Evolutionary conservation across 1,140 invertebrate genomes (phyloP).

Genomic region (Euwallacea fornicatus): DNA sequence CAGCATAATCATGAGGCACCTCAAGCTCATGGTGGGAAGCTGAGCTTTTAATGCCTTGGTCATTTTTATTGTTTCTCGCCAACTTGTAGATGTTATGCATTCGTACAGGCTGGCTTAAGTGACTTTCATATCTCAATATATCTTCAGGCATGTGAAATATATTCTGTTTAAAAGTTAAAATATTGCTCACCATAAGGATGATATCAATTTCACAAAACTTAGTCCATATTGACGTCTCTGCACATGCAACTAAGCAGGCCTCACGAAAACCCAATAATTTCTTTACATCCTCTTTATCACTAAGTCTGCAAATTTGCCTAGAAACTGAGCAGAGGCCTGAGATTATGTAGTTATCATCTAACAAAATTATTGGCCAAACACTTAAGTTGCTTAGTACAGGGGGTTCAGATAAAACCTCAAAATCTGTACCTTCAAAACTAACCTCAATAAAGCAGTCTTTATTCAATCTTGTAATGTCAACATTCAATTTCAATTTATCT

Average conservation of each 20-base stretch:
- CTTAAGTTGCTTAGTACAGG: conserved; percentile 54
- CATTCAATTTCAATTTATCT: conserved; percentile 33
- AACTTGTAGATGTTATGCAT: conserved; percentile 87
- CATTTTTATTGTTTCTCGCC: conserved; percentile 59
- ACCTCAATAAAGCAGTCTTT: conserved; percentile 10
- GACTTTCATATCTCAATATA: conserved; percentile 78
- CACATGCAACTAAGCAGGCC: conserved; percentile 76
- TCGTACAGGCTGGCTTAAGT: conserved; percentile 80
- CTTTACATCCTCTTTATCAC: conserved; percentile 53
- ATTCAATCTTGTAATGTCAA: neutral
- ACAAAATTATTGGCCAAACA: conserved; percentile 61
- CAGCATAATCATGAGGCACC: conserved; percentile 74
- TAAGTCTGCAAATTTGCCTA: conserved; percentile 63
- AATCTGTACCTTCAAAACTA: conserved; percentile 14
- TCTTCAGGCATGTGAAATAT: conserved; percentile 59
- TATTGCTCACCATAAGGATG: conserved; percentile 58
- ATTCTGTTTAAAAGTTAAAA: conserved; percentile 38
- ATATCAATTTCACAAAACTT: conserved; percentile 89
- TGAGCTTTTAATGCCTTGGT: conserved; percentile 56
- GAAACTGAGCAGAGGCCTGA: conserved; percentile 65
- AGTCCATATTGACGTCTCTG: conserved; percentile 87
- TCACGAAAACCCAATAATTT: conserved; percentile 74
- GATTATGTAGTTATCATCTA: conserved; percentile 61
- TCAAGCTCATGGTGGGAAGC: conserved; percentile 59
- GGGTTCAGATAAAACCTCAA: conserved; percentile 34